These are phyloP conservation scores for Euzetes globulus DNA, from an alignment of 2,888 invertebrate species.

Conservation along the genomic window DNA sequence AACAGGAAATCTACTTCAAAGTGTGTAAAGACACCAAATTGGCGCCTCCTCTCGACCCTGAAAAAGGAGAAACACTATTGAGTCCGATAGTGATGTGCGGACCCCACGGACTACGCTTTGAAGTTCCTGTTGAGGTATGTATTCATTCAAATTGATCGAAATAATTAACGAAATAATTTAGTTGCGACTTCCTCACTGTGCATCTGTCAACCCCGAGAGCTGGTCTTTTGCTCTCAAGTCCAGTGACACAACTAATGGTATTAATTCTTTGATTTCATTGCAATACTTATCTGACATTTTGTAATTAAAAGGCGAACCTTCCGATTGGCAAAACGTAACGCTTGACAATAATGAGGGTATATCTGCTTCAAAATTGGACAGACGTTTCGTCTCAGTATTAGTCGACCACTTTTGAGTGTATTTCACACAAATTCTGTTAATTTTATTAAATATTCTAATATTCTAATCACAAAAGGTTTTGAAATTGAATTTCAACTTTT, in stretches of 20 bases:
- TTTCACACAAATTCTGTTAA: not conserved
- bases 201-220: constrained; percentile 49
- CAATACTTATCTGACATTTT: constrained; percentile 37
- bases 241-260: constrained; percentile 44
- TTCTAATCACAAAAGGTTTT: too few species aligned
- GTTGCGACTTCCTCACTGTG: constrained; percentile 70
- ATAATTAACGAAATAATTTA: not conserved
- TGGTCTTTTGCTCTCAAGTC: constrained; percentile 53
- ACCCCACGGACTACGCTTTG: constrained; percentile 80
- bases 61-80: constrained; percentile 88
- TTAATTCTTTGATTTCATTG: not conserved
- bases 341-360: constrained; percentile 76
- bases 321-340: constrained; percentile 70
- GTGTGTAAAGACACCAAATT: constrained; percentile 60
- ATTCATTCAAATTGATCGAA: not conserved
- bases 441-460: not conserved
- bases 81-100: constrained; percentile 95
- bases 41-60: constrained; percentile 74
- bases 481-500: too few species aligned
- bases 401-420: constrained; percentile 70
- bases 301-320: constrained; percentile 46
- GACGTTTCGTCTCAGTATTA: constrained; percentile 79
- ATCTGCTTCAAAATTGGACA: constrained; percentile 59
- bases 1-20: constrained; percentile 87
- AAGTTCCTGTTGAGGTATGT: constrained; percentile 66